Conservation (phyloP, 2,888 invertebrate species). For the Luperina nickerlii region DNA sequence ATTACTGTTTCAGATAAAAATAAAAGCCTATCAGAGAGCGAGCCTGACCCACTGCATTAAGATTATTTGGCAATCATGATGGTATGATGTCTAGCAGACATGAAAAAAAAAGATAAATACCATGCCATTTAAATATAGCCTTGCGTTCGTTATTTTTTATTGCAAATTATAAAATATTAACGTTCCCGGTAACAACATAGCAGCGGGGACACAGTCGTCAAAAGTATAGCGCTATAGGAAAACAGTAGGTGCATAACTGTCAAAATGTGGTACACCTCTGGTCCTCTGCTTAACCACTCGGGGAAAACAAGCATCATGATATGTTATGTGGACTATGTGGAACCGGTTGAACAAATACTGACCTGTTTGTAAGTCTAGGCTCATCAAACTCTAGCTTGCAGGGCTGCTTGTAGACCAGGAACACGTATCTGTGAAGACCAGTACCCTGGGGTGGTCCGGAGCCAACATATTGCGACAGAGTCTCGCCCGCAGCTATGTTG, state of each 20-base stretch:
- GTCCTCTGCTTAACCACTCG: neutral
- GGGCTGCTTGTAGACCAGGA: conserved; percentile 94
- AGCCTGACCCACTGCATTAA: neutral
- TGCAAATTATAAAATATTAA: neutral
- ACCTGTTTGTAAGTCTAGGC: conserved; percentile 88
- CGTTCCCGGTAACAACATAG: no score
- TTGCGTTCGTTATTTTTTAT: neutral
- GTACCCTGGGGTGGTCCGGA: conserved; percentile 95
- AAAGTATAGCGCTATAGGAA: neutral
- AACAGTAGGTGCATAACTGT: neutral
- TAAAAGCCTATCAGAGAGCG: neutral
- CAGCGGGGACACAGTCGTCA: neutral
- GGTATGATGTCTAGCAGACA: neutral
- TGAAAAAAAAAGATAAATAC: neutral
- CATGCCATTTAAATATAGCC: neutral
- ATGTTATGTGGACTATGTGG: neutral
- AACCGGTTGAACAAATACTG: neutral
- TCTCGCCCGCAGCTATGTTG: conserved; percentile 93
- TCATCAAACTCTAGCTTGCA: conserved; percentile 90
- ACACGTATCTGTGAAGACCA: conserved; percentile 95
- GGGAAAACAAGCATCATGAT: neutral
- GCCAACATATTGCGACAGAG: conserved; percentile 94
- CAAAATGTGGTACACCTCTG: neutral
- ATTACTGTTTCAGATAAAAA: neutral
- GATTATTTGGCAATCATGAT: neutral